Percentiles rank a stretch among this genome's conserved stretches.
phyloP scores from a whole-genome alignment of 2,797 vertebrate species.

The Anas capensis region DNA sequence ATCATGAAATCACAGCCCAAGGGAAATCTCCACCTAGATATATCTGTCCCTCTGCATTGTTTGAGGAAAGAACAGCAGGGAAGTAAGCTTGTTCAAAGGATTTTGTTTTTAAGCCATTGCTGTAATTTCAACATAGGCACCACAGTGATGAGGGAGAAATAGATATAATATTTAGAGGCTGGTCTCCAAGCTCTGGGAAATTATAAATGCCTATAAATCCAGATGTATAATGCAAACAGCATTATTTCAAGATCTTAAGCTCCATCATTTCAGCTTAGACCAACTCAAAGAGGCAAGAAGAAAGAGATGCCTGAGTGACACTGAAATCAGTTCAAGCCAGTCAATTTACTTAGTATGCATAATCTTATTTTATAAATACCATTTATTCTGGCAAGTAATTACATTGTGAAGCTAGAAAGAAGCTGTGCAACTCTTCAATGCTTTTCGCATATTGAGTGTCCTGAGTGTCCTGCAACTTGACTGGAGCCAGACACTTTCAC shows the following conservation, averaged over 20 bases:
- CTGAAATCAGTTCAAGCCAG: not conserved
- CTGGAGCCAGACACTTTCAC: not conserved
- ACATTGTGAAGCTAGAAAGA: not conserved
- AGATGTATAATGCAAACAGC: slow-evolving; percentile 2
- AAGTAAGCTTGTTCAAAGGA: not conserved
- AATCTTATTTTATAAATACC: not conserved
- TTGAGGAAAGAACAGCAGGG: not conserved
- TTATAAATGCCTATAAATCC: not conserved
- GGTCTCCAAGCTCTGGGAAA: not conserved
- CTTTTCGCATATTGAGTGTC: not conserved
- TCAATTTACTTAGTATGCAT: not conserved
- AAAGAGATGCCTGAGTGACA: not conserved
- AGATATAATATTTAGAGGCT: not conserved
- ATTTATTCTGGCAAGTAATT: not conserved
- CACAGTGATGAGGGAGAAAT: not conserved
- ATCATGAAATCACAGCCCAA: not conserved
- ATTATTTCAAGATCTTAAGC: not conserved
- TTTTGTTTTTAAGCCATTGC: not conserved
- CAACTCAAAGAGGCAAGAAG: not conserved
- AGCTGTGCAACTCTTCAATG: not conserved
- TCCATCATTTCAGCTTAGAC: not conserved
- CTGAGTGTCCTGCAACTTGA: not conserved
- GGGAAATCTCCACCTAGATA: not conserved
- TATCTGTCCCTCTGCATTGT: not conserved
- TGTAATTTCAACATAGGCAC: not conserved